These are phyloP conservation scores for Porites cylindrica DNA, from an alignment of 92 coral and sea anemone genomes.

Conservation along the genomic window DNA sequence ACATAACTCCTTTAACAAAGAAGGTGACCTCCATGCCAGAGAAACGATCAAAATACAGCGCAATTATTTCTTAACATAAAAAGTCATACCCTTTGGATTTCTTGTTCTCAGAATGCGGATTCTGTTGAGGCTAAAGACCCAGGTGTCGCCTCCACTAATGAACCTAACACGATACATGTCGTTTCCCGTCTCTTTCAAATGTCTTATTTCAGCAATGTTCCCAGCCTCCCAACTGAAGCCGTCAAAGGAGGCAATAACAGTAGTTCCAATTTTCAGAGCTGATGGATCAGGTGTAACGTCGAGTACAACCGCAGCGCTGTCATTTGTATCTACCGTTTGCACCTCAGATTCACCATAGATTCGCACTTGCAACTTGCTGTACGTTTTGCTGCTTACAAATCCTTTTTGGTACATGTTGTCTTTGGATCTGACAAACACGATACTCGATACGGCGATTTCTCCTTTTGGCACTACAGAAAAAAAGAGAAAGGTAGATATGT, in stretches of 20 bases:
- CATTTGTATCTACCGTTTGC: slow-evolving; percentile 48
- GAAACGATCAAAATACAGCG: not conserved
- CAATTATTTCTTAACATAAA: not conserved
- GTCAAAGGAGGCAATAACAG: slow-evolving; percentile 77
- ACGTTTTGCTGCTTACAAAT: slow-evolving; percentile 71
- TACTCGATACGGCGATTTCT: slow-evolving; percentile 73
- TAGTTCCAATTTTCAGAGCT: slow-evolving; percentile 63
- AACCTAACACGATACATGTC: slow-evolving; percentile 65
- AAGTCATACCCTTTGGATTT: slow-evolving; percentile 64
- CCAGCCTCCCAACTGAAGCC: slow-evolving; percentile 67
- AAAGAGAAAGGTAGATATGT: not conserved
- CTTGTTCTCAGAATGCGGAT: slow-evolving; percentile 66
- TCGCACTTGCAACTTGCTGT: slow-evolving; percentile 61
- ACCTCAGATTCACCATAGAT: slow-evolving; percentile 51
- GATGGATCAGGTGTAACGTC: slow-evolving; percentile 67
- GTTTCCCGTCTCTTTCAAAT: slow-evolving; percentile 45
- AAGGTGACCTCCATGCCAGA: not conserved
- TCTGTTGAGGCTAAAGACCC: slow-evolving; percentile 67
- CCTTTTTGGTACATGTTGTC: slow-evolving; percentile 69
- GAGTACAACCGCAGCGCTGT: slow-evolving; percentile 76
- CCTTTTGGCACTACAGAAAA: slow-evolving; percentile 49
- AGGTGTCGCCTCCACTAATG: slow-evolving; percentile 63
- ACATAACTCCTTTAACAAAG: too few species aligned
- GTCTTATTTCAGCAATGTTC: slow-evolving; percentile 58
- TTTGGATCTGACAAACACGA: slow-evolving; percentile 74